phyloP scores from a whole-genome alignment of 2,797 vertebrate species.

The Hippocampus kuda region DNA sequence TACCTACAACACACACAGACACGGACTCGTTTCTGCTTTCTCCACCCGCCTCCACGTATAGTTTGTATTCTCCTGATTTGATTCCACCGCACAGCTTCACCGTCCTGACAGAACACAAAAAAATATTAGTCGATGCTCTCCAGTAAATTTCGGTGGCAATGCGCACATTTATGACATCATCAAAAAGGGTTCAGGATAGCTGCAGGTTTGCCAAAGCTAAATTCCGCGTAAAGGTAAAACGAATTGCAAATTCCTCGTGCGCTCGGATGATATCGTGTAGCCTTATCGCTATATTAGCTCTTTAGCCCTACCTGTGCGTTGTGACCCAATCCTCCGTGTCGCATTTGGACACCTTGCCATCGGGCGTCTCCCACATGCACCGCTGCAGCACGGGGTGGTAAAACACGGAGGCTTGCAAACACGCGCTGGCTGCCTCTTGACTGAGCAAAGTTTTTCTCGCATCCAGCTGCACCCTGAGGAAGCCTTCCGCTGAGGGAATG shows the following conservation, averaged over 20 bases:
- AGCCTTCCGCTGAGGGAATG: constrained; percentile 67
- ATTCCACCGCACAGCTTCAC: constrained; percentile 64
- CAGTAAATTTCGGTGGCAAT: no score
- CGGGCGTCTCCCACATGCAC: constrained; percentile 75
- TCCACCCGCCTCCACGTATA: constrained; percentile 76
- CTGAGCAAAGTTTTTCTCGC: constrained; percentile 53
- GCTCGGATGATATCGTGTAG: background rate
- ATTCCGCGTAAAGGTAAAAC: no score
- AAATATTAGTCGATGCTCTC: background rate
- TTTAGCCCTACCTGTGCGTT: constrained; percentile 40
- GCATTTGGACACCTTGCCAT: constrained; percentile 57
- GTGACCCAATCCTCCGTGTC: constrained; percentile 16
- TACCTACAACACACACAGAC: constrained; percentile 77
- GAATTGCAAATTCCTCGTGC: no score
- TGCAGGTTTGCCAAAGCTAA: no score
- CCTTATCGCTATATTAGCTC: background rate
- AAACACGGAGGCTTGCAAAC: constrained; percentile 70
- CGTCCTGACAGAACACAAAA: constrained; percentile 39
- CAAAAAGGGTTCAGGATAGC: no score
- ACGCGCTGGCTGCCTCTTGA: constrained; percentile 52
- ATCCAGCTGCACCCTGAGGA: constrained; percentile 67
- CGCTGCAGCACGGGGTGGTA: constrained; percentile 69
- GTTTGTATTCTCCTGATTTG: constrained; percentile 73
- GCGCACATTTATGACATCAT: no score
- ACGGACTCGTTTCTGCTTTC: constrained; percentile 63